These are phyloP conservation scores for Spatula clypeata DNA, from an alignment of 2,797 vertebrate species.

Conservation along the genomic window DNA sequence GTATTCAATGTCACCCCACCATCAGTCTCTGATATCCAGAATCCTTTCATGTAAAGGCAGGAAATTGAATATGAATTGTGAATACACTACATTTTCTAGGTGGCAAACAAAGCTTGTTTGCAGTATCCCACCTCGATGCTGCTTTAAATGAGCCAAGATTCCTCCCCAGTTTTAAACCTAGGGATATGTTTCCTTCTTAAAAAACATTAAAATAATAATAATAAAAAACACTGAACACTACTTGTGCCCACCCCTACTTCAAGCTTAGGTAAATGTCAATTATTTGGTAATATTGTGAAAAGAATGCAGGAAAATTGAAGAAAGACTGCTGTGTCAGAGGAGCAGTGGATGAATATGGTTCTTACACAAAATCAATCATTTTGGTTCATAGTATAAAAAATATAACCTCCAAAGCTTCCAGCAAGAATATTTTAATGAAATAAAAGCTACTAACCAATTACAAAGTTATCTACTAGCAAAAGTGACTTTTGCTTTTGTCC, in stretches of 20 bases:
- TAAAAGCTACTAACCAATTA: background rate
- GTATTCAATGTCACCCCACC: constrained; percentile 77
- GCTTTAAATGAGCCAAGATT: background rate
- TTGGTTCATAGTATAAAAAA: background rate
- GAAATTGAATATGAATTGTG: constrained; percentile 79
- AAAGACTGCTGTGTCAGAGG: background rate
- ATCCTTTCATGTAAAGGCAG: constrained; percentile 36
- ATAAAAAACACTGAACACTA: background rate
- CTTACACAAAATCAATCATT: background rate
- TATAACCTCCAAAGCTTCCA: background rate
- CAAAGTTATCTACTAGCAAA: background rate
- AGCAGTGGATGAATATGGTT: background rate
- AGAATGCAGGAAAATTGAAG: background rate
- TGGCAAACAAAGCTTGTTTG: background rate
- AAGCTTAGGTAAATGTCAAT: background rate
- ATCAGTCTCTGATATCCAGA: constrained; percentile 69
- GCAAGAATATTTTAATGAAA: background rate
- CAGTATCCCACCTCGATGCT: background rate
- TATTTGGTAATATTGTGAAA: background rate
- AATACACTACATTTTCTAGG: constrained; percentile 16
- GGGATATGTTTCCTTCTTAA: background rate
- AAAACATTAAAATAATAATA: background rate
- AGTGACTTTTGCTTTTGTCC: background rate
- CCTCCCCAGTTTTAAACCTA: constrained; percentile 13
- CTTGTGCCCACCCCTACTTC: background rate